Percentiles rank a stretch among this genome's conserved stretches.
These are phyloP conservation scores for Drosophila nigricruria DNA, from an alignment of 2,888 invertebrate genomes.

Conservation along the genomic window DNA sequence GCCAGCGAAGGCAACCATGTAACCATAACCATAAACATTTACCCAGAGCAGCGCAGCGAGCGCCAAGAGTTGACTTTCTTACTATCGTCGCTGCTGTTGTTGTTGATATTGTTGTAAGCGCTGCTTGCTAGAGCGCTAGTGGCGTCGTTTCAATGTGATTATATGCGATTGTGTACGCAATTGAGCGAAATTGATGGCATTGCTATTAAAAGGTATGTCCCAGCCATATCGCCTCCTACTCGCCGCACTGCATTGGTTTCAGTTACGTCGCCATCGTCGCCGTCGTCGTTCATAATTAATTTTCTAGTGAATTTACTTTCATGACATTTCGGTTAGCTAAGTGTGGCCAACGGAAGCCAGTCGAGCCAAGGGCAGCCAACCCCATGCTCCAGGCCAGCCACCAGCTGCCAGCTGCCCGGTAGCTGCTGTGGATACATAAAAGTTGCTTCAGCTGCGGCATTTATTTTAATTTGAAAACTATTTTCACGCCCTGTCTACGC, in stretches of 20 bases:
- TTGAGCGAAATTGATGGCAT: constrained; percentile 81
- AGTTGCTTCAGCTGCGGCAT: constrained; percentile 76
- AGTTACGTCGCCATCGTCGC: constrained; percentile 20
- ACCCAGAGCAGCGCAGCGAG: constrained; percentile 49
- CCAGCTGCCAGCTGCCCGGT: constrained; percentile 4
- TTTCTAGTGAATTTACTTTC: constrained; percentile 80
- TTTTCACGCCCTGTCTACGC: constrained; percentile 57
- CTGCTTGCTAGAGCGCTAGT: constrained; percentile 36
- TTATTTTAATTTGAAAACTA: constrained; percentile 81
- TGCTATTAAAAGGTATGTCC: constrained; percentile 76
- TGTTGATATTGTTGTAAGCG: constrained; percentile 35
- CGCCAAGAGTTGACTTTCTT: constrained; percentile 38
- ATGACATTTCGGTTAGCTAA: constrained; percentile 72
- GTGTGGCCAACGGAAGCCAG: constrained; percentile 46
- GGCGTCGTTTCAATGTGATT: constrained; percentile 72
- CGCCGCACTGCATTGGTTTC: constrained; percentile 62
- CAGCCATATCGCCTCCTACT: constrained; percentile 22
- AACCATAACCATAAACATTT: constrained; percentile 78
- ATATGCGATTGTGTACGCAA: constrained; percentile 81
- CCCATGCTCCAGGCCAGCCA: constrained; percentile 7
- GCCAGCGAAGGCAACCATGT: constrained; percentile 44
- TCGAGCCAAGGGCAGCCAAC: constrained; percentile 14
- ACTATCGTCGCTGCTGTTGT: constrained; percentile 32
- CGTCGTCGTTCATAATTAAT: constrained; percentile 75
- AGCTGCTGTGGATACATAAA: constrained; percentile 63